A percentile compares a stretch with the other conserved stretches of the same genome.
phyloP scores from a whole-genome alignment of 1,140 invertebrate species.

The Drosophila seguyi region DNA sequence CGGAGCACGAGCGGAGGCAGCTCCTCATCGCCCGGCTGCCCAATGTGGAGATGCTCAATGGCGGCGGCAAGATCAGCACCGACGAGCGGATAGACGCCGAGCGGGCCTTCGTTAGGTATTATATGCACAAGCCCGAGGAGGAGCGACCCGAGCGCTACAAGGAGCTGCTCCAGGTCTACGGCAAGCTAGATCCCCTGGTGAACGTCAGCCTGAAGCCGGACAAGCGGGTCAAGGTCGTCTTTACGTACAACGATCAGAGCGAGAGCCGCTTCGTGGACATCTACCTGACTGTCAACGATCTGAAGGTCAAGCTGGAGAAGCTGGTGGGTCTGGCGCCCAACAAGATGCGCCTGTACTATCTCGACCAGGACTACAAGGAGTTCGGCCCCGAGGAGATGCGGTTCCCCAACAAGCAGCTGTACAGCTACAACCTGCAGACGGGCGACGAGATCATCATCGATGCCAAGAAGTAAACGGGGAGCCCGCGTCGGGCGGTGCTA shows the following conservation, averaged over 20 bases:
- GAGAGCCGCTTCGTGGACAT: conserved; percentile 91
- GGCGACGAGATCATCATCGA: conserved; percentile 97
- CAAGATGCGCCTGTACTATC: conserved; percentile 94
- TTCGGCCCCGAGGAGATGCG: conserved; percentile 95
- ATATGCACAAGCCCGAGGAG: conserved; percentile 93
- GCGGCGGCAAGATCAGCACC: conserved; percentile 92
- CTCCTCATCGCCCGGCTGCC: conserved; percentile 94
- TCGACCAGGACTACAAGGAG: conserved; percentile 90
- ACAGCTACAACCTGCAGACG: conserved; percentile 95
- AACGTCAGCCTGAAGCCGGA: conserved; percentile 94
- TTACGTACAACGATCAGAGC: conserved; percentile 91
- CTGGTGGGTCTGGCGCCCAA: conserved; percentile 92
- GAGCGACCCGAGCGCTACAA: conserved; percentile 92
- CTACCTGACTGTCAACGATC: conserved; percentile 91
- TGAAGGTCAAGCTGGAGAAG: conserved; percentile 92
- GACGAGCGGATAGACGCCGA: conserved; percentile 97
- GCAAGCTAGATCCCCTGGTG: conserved; percentile 94
- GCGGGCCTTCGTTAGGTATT: conserved; percentile 95
- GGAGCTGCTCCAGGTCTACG: conserved; percentile 92
- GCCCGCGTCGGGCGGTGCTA: conserved; percentile 53
- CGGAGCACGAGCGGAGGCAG: conserved; percentile 94
- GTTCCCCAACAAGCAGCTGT: conserved; percentile 94
- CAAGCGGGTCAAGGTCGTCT: conserved; percentile 93
- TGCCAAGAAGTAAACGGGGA: conserved; percentile 86
- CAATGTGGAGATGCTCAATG: conserved; percentile 93